Evolutionary conservation across 2,888 invertebrate genomes (phyloP), one percentile per base, ranked within the genome.

Genomic region (Drosophila kanekoi): DNA sequence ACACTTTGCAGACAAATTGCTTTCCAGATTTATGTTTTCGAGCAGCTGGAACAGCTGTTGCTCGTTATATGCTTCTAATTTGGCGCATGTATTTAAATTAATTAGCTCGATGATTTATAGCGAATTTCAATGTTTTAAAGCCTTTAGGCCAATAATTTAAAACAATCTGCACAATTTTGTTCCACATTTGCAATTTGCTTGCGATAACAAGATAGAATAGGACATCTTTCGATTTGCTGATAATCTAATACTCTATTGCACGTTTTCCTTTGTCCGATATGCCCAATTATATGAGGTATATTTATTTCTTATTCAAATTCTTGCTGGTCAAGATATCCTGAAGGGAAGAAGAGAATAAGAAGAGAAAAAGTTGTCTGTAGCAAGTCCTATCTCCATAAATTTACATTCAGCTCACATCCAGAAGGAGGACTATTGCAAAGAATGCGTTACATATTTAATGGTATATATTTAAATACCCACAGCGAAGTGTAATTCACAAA

Each of bases 1-100:
- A 62, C 77, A 73, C 62, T 76, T 76, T 81, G 68, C 76, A 70
- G 65, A 56, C 40, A 62, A 72, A 76, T 72, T 65, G 44, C 32
- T 35, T 10, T 58, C 6, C 18, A 48, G 45, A 72, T 49, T 58
- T 61, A 61, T 45, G 53, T n/a, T 38, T 43, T 48, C 14, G 13
- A 28, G 8, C 16, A 53, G 47, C 10, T 59, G 51, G 38, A 47
- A 49, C 61, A 72, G 68, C 56, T 72, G 77, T 28, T 66, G 9
- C 43, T 3, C 14, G 38, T 44, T 61, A 32, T n/a, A 44, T 20
- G 49, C 44, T 49, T 49, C 40, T 38, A 53, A 59, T 49, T 54
- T 57, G 35, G 43, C 37, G 54, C 35, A 70, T 62, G 40, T 58
- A 56, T 51, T 75, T 35, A 51, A 63, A 75, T 75, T 54, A 71